Conservation (phyloP, 2,888 invertebrate species). For the Microchrysa polita region DNA sequence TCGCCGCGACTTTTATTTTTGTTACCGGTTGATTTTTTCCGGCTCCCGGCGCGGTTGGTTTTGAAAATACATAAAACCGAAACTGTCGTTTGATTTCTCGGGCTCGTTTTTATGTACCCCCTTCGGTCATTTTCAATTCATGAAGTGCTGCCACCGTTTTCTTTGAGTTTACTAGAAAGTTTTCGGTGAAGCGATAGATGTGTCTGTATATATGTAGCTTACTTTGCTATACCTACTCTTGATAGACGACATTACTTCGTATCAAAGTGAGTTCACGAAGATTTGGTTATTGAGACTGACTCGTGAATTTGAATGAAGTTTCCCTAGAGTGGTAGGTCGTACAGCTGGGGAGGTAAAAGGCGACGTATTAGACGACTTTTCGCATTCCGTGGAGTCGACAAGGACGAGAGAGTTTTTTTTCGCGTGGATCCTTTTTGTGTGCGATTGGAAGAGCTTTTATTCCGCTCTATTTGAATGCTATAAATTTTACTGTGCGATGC, state of each 20-base stretch:
- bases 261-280: constrained; percentile 22
- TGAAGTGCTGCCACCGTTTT: constrained; percentile 41
- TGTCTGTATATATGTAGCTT: too few species aligned
- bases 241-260: constrained; percentile 8
- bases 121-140: constrained; percentile 37
- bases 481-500: constrained; percentile 41
- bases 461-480: constrained; percentile 21
- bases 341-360: not conserved
- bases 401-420: constrained; percentile 4
- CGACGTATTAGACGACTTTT: not conserved
- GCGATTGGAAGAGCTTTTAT: constrained; percentile 13
- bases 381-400: constrained; percentile 12
- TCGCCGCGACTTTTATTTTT: constrained; percentile 34
- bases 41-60: constrained; percentile 14
- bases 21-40: too few species aligned
- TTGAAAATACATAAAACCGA: constrained; percentile 2
- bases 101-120: constrained; percentile 20
- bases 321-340: too few species aligned
- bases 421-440: not conserved
- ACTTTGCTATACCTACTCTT: constrained; percentile 16
- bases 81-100: not conserved
- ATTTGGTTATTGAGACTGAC: constrained; percentile 29
- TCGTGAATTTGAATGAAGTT: constrained; percentile 36
- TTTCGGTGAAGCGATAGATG: constrained; percentile 7
- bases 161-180: constrained; percentile 25